Percentiles rank a stretch among this genome's conserved stretches.
phyloP scores from a whole-genome alignment of 53 echinoderm and acorn worm species.

The Mesocentrotus franciscanus region DNA sequence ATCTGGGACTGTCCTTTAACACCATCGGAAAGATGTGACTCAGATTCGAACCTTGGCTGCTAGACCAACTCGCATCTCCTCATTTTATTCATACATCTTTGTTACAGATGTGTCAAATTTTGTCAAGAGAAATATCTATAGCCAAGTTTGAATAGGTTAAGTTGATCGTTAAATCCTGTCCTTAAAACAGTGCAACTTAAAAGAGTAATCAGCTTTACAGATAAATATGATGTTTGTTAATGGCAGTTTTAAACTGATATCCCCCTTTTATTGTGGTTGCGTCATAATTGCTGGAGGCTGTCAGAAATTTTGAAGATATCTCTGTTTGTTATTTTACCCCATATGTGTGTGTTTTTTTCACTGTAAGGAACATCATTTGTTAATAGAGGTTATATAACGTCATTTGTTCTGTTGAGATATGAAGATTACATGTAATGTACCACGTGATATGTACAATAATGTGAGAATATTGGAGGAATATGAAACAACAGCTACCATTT shows the following conservation, averaged over 20 bases:
- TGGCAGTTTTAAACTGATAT: background rate
- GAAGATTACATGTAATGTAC: background rate
- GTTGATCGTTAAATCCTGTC: background rate
- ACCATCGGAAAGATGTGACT: too few species aligned
- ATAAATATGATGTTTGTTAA: background rate
- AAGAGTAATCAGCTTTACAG: background rate
- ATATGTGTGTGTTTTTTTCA: background rate
- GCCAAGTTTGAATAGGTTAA: background rate
- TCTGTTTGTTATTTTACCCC: background rate
- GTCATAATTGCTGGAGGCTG: background rate
- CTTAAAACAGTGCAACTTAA: background rate
- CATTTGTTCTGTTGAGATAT: background rate
- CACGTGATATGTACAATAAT: background rate
- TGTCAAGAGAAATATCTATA: background rate
- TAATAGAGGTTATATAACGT: background rate
- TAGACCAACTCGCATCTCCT: too few species aligned
- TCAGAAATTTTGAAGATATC: background rate
- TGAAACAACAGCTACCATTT: background rate
- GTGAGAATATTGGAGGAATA: background rate
- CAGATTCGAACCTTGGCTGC: too few species aligned
- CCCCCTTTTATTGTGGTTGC: background rate
- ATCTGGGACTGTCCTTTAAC: too few species aligned
- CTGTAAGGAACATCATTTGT: too few species aligned
- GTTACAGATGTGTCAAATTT: background rate
- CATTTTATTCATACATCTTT: background rate